Evolutionary conservation across 1,140 invertebrate genomes (phyloP), one percentile per base, ranked within the genome.

Genomic region (Zaprionus vittiger): DNA sequence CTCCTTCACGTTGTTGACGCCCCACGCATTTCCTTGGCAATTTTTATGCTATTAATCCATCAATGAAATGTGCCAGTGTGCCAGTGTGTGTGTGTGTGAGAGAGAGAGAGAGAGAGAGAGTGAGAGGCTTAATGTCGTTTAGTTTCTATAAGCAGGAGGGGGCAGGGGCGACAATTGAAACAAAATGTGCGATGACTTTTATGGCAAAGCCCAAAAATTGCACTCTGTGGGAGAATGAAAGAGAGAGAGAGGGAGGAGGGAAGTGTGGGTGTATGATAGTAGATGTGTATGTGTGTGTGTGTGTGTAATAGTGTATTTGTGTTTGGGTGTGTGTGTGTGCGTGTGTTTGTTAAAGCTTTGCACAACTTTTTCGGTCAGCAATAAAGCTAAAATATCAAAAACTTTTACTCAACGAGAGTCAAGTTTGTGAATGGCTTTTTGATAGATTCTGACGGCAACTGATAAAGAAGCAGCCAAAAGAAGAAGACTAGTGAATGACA

Each of bases 41-140:
- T 78, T 75, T 78, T 70, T 31, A 47, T 71, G 73, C 77, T 64
- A 79, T 79, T 79, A 79, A 79, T 79, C 73, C 73, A 76, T 79
- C 77, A 80, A 80, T 77, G 65, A 60, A 79, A 72, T 77, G 52
- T 41, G 71, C 55, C n/a, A 9, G 41, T 56, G 38, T 20, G 20
- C 20, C 20, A 2, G 1, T 22, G 20, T 22, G 20, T 65, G 17
- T 67, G 67, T 62, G 65, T 57, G 20, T 14, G 38, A 15, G 44
- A 60, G 62, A 47, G 17, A 41, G 49, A 57, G 71, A 17, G 44
- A 64, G 57, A 55, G 17, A 52, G 28, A 28, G 56, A 34, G 57
- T 31, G 56, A 68, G 49, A 59, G 72, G 76, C 76, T 74, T 69
- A 74, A 75, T 79, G 72, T 61, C 76, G 74, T 57, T 55, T 61